Conservation (phyloP, 2,113 vertebrate species). For the Onychostruthus taczanowskii region DNA sequence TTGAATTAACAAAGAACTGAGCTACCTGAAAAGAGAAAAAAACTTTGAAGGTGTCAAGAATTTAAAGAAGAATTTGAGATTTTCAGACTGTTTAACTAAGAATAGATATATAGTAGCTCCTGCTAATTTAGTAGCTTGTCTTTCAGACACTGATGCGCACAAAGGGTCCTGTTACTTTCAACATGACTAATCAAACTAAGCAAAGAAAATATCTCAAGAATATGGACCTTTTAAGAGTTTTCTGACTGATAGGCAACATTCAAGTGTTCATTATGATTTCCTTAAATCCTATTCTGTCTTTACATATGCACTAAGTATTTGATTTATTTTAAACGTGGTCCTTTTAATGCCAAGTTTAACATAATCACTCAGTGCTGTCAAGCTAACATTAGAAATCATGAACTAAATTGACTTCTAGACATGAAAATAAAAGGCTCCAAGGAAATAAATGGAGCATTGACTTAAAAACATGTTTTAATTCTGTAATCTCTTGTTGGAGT, state of each 20-base stretch:
- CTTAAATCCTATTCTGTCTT: background rate
- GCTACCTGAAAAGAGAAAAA: slow-evolving; percentile 3
- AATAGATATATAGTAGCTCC: background rate
- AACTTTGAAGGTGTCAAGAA: background rate
- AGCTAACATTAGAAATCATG: background rate
- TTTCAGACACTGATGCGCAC: background rate
- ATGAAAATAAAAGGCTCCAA: background rate
- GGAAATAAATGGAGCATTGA: background rate
- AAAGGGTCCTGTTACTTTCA: background rate
- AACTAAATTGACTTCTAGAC: background rate
- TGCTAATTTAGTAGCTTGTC: background rate
- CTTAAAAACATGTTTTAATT: background rate
- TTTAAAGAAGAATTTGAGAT: slow-evolving; percentile 1
- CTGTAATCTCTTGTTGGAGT: background rate
- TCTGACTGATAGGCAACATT: background rate
- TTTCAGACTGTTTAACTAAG: slow-evolving; percentile 8
- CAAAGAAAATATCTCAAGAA: background rate
- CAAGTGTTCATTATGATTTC: background rate
- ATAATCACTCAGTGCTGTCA: background rate
- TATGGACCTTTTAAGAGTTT: background rate
- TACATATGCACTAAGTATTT: background rate
- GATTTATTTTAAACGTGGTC: background rate
- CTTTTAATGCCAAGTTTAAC: background rate
- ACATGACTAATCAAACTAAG: background rate
- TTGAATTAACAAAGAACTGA: slow-evolving; percentile 1